phyloP scores from a whole-genome alignment of 2,113 vertebrate genomes.

The Pelmatolapia mariae region DNA sequence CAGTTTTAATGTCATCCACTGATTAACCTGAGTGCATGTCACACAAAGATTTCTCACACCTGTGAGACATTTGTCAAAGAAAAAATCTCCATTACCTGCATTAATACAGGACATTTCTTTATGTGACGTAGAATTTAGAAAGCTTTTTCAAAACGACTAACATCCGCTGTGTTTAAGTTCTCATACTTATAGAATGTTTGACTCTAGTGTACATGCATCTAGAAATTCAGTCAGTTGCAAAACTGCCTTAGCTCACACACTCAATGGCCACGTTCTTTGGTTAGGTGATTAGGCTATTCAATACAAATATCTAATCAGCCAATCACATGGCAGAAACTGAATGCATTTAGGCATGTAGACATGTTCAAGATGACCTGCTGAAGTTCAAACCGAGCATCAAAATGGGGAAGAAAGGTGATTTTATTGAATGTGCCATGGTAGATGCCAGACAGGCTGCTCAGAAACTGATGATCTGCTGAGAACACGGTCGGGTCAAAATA shows the following conservation, averaged over 20 bases:
- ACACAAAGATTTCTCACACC: neutral
- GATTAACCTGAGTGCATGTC: constrained; percentile 36
- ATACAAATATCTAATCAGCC: neutral
- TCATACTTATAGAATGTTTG: neutral
- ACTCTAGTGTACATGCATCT: neutral
- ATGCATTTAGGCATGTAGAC: neutral
- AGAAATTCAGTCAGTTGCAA: neutral
- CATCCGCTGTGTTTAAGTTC: neutral
- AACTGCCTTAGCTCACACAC: neutral
- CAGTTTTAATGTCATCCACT: constrained; percentile 24
- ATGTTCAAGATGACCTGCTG: neutral
- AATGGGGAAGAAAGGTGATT: neutral
- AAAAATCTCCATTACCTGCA: neutral
- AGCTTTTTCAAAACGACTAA: neutral
- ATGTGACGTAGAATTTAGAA: neutral
- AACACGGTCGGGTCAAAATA: neutral
- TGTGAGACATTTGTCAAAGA: neutral
- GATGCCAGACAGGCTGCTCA: neutral
- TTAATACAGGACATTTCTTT: neutral
- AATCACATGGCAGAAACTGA: neutral
- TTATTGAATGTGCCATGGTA: neutral
- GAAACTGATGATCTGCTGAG: neutral
- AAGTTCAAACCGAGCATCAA: neutral
- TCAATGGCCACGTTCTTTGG: neutral
- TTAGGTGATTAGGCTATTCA: neutral